Base-by-base conservation (phyloP, 2,113 vertebrate genomes). In the Lagenorhynchus albirostris region DNA sequence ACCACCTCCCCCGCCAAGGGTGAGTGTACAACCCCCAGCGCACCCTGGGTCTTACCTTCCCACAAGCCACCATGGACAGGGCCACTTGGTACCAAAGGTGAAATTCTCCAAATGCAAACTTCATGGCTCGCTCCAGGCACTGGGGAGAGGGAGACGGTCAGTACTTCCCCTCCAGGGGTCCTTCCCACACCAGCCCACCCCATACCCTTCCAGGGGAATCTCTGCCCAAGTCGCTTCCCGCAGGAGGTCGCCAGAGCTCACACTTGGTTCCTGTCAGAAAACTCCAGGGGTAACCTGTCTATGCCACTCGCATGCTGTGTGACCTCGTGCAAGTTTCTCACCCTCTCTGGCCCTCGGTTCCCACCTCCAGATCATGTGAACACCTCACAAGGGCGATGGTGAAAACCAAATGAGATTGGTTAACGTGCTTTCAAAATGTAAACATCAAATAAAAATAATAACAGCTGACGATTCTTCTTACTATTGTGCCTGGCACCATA, bases 1-100 rank as follows among this genome's bases (percentile, higher is more conserved):
- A 44, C 38, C 1, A 9, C 47, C 23, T 25, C 60, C 60, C 17
- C 10, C 20, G 29, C 29, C 55, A 17, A 58, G 23, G 5, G 11
- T 12, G 15, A 63, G n/a, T 12, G 8, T 25, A 8, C 2, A 55
- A 13, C 7, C 26, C 8, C 20, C 26, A 38, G 53, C 11, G 3
- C 1, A 4, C 11, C 70, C 90, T 33, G 18, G 95, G 98, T 74
- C 99, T 99, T 99, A 99, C 99, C 99, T 99, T 99, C 95, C 99
- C 99, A 62, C 99, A 99, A 14, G 99, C 99, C 98, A 99, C 99
- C 99, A 99, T 99, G 95, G 99, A 99, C 97, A 99, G 98, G 93
- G 99, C 99, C 98, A 99, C 98, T 98, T 99, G 99, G 98, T 99
- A 99, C 99, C 99, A 99, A 71, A 99, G 99, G 97, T 99, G 99